Evolutionary conservation across 1,140 invertebrate species (phyloP).

Genomic region (Drosophila sucinea): DNA sequence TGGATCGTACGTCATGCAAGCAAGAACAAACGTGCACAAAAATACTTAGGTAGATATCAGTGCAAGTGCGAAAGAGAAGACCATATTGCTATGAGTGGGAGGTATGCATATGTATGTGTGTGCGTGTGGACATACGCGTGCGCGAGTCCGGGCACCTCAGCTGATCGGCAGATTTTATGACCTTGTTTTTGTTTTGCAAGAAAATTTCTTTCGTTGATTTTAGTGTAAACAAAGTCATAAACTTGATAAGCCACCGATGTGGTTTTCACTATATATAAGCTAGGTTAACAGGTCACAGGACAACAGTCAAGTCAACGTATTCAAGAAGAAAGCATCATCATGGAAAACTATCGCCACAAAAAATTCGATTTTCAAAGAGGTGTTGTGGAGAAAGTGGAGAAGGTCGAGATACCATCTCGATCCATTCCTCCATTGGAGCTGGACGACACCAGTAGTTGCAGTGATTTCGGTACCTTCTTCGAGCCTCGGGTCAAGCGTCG

Average conservation of each 20-base stretch:
- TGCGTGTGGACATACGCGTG: conserved; percentile 22
- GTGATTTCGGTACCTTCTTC: conserved; percentile 33
- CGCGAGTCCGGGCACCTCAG: conserved; percentile 41
- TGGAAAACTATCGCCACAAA: conserved; percentile 67
- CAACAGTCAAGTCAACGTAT: conserved; percentile 48
- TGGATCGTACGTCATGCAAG: conserved; percentile 26
- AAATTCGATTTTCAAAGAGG: conserved; percentile 62
- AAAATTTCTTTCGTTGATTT: conserved; percentile 23
- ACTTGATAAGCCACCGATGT: conserved; percentile 34
- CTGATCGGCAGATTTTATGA: conserved; percentile 57
- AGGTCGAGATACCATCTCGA: conserved; percentile 45
- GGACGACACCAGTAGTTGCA: conserved; percentile 44
- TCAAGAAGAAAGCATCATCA: conserved; percentile 26
- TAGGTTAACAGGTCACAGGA: conserved; percentile 31
- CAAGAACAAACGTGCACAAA: conserved; percentile 67
- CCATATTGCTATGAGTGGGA: conserved; percentile 23
- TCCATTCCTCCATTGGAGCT: conserved; percentile 32
- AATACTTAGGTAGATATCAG: conserved; percentile 30
- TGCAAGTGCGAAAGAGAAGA: conserved; percentile 27
- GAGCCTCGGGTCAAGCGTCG: conserved; percentile 48
- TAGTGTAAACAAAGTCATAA: conserved; percentile 74
- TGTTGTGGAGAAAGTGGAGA: conserved; percentile 9
- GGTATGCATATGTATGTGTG: conserved; percentile 5
- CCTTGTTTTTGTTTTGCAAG: conserved; percentile 74
- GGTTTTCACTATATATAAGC: conserved; percentile 45